Conservation (phyloP, 2,888 invertebrate species). For the Bursaphelenchus okinawaensis region DNA sequence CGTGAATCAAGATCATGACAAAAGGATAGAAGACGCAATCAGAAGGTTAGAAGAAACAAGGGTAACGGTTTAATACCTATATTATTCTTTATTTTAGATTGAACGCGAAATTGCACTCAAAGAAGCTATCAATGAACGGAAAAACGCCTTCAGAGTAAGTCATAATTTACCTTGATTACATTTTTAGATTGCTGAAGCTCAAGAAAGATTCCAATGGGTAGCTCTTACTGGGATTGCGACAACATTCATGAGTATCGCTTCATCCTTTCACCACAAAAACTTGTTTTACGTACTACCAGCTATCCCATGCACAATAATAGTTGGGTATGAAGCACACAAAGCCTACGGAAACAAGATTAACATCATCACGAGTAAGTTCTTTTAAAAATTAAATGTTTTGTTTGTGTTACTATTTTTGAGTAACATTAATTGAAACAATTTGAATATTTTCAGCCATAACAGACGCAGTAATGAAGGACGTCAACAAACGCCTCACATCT, state of each 20-base stretch:
- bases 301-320: constrained; percentile 10
- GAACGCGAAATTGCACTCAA: constrained; percentile 22
- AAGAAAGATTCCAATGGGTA: constrained; percentile 22
- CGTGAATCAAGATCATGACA: neutral
- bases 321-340: constrained; percentile 17
- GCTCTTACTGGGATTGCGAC: constrained; percentile 19
- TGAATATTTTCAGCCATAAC: constrained; percentile 19
- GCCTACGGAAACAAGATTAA: constrained; percentile 22
- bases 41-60: constrained; percentile 8
- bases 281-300: constrained; percentile 15
- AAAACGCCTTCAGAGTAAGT: constrained; percentile 21
- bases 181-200: constrained; percentile 21
- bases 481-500: constrained; percentile 6
- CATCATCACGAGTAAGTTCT: constrained; percentile 13
- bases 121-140: constrained; percentile 24
- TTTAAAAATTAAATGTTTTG: no score
- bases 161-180: neutral
- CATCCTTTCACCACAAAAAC: constrained; percentile 23
- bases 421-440: no score
- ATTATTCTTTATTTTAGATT: constrained; percentile 8
- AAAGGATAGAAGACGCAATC: constrained; percentile 14
- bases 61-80: neutral
- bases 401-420: no score
- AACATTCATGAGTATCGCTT: neutral
- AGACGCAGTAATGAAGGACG: constrained; percentile 17